phyloP scores from a whole-genome alignment of 2,113 vertebrate genomes.

The Notiomystis cincta region DNA sequence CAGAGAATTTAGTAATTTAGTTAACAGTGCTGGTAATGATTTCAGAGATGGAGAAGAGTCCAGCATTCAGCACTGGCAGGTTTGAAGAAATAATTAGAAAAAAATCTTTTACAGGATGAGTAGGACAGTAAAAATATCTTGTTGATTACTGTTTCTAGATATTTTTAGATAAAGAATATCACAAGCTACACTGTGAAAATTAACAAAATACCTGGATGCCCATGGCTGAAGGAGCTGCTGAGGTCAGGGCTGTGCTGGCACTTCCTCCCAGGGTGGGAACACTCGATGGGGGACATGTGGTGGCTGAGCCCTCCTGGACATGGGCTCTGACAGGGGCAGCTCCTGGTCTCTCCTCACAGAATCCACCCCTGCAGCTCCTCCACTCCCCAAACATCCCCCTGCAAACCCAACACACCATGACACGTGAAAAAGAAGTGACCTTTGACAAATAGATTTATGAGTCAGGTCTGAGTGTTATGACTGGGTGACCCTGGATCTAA shows the following conservation, averaged over 20 bases:
- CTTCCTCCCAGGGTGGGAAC: background rate
- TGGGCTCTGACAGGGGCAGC: background rate
- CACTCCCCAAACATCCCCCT: background rate
- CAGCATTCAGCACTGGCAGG: background rate
- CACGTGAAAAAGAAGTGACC: background rate
- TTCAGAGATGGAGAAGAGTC: background rate
- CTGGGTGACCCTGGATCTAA: background rate
- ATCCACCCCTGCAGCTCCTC: background rate
- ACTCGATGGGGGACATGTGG: background rate
- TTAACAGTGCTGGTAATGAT: background rate
- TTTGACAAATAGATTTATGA: background rate
- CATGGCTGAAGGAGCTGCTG: background rate
- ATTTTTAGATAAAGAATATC: background rate
- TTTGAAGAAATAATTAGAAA: background rate
- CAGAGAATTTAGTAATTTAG: background rate
- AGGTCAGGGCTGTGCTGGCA: background rate
- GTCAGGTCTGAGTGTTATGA: background rate
- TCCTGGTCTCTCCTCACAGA: background rate
- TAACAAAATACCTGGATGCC: background rate
- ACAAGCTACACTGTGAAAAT: background rate
- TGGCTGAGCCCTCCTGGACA: background rate
- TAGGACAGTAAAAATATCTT: background rate
- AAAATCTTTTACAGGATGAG: background rate
- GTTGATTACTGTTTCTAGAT: background rate
- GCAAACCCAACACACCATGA: background rate